Base-by-base conservation (phyloP, 2,888 invertebrate genomes). In the Xylota segnis region DNA sequence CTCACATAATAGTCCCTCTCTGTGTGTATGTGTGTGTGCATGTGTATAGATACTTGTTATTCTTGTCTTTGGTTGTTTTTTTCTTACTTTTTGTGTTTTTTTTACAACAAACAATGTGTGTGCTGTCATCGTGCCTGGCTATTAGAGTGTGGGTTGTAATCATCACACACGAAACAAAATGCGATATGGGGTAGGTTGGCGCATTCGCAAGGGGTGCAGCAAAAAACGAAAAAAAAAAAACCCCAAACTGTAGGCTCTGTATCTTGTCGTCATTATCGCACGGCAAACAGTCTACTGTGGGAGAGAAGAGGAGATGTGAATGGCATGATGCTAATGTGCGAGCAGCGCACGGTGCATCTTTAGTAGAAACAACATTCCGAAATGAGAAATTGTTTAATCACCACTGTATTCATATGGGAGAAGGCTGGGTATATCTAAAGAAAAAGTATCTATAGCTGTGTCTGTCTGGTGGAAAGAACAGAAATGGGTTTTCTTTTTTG, bases 1-100 rank as follows among this genome's bases (percentile, higher is more conserved):
- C 76, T 86, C 68, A 82, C 76, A 72, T 72, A 82, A 82, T 68
- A 76, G 56, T 43, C 68, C 43, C 45, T n/a, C 16, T 29, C 5
- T 37, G 23, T 65, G 7, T 50, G 29, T 50, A 1, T 66, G 32
- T 14, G 5, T 37, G 23, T 65, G 7, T 50, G 29, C 34, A 1
- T 66, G 32, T 14, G 5, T 18, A 32, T 18, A 50, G 34, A 66
- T 75, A 61, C 63, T 61, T 72, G 59, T 61, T 70, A 18, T 52
- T 66, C 58, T 65, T n/a, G 61, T 63, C 18, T 61, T 70, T 58
- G 18, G 58, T 16, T 65, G 65, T 23, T 40, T 70, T 43, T 56
- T 40, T 32, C 5, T 9, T 37, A 10, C 1, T 9, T 10, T 40
- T 40, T 58, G 23, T 58, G 43, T 61, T 75, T 81, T 56, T 23